Base-by-base conservation (phyloP, 1,140 invertebrate species). In the Diorhabda carinulata region DNA sequence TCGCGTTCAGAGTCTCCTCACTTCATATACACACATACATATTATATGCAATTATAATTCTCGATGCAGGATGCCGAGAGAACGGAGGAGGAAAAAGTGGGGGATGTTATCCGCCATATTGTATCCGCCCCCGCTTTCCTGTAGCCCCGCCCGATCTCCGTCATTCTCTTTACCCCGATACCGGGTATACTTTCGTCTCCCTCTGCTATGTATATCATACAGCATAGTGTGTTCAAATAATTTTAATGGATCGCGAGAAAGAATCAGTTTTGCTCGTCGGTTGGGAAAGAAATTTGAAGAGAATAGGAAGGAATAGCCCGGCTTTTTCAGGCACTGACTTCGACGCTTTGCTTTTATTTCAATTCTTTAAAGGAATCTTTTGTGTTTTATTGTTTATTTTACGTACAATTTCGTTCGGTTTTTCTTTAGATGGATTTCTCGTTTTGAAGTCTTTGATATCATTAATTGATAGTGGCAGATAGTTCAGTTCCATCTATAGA, bases 21-120 rank as follows among this genome's bases (percentile, higher is more conserved):
- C 60, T 66, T 66, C 69, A 72, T 68, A 71, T 70, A 73, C 69
- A 73, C 72, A 72, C 73, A 73, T 77, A 77, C 76, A 78, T 77
- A 79, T 78, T 75, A 79, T 78, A 77, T 78, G 77, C 77, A 79
- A 79, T 79, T 79, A 79, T 78, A 79, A 79, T 79, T 78, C 78
- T 73, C 74, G 72, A 57, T 67, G 65, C 65, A 60, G 43, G 65
- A 73, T 77, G 77, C 74, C 44, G 65, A 59, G 40, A 43, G 65
- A 67, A 60, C 72, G 74, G 77, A 73, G 74, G 78, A 76, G 74
- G 70, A 57, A 25, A 64, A 69, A 71, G 74, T 74, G 77, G 77
- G 77, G 72, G 74, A 74, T 76, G 74, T 77, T 74, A 74, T 80
- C 79, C 79, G 78, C 79, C 79, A 81, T 81, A 81, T 81, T 81